phyloP scores from a whole-genome alignment of 2,797 vertebrate species.

The Coreius guichenoti region DNA sequence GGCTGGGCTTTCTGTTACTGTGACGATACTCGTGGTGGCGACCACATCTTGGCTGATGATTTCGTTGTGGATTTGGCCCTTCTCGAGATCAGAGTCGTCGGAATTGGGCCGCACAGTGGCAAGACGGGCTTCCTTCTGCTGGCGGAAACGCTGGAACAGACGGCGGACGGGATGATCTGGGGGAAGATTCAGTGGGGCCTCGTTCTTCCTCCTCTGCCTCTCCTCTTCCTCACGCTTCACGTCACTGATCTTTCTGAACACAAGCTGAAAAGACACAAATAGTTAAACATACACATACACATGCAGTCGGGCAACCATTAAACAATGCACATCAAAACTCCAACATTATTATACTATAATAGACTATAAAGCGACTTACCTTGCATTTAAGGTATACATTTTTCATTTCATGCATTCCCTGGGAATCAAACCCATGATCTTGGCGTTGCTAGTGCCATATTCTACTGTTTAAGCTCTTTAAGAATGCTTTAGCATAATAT shows the following conservation, averaged over 20 bases:
- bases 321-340: background rate
- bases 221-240: constrained; percentile 98
- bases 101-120: constrained; percentile 77
- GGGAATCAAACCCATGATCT: background rate
- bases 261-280: constrained; percentile 80
- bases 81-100: constrained; percentile 86
- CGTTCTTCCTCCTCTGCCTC: constrained; percentile 93
- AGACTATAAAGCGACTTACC: background rate
- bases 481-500: background rate
- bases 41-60: constrained; percentile 76
- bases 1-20: constrained; percentile 93
- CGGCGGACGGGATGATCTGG: constrained; percentile 94
- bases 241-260: constrained; percentile 98
- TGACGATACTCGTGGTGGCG: constrained; percentile 88
- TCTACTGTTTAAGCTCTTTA: background rate
- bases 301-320: background rate
- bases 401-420: background rate
- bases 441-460: background rate
- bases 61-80: constrained; percentile 80
- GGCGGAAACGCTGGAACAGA: constrained; percentile 95
- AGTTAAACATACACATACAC: constrained; percentile 28
- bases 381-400: background rate
- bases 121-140: constrained; percentile 94
- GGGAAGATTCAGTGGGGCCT: constrained; percentile 91
- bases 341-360: too few relatives aligned